Evolutionary conservation across 2,888 invertebrate genomes (phyloP).

Genomic region (Synergus gifuensis): DNA sequence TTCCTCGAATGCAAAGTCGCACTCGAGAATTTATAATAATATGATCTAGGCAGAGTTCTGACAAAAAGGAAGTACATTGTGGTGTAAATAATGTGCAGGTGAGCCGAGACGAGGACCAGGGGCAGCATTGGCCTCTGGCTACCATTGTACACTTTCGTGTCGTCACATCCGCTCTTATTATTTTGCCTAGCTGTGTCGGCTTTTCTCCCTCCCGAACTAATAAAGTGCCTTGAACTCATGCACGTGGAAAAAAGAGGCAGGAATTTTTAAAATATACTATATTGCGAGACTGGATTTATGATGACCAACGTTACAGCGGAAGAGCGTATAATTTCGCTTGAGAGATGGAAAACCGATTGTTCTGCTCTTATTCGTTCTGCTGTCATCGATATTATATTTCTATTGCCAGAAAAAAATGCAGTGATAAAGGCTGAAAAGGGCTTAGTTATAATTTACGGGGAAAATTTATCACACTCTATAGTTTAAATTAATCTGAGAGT

Average conservation of each 20-base stretch:
- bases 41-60: constrained; percentile 44
- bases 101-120: constrained; percentile 47
- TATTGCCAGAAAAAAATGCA: not conserved
- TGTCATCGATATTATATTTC: constrained; percentile 24
- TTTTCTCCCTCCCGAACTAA: constrained; percentile 49
- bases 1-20: not conserved
- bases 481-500: not conserved
- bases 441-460: not conserved
- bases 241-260: constrained; percentile 37
- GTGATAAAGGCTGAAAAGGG: not conserved
- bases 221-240: constrained; percentile 62
- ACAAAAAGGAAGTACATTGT: constrained; percentile 69
- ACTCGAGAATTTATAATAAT: constrained; percentile 5
- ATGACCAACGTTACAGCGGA: not conserved
- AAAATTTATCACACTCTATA: not conserved
- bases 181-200: constrained; percentile 55
- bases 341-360: constrained; percentile 11
- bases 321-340: not conserved
- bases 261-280: constrained; percentile 25
- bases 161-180: constrained; percentile 69
- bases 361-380: not conserved
- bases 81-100: constrained; percentile 52
- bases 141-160: constrained; percentile 54
- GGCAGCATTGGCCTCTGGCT: constrained; percentile 46
- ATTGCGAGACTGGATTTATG: constrained; percentile 37